These are phyloP conservation scores for Siniperca scherzeri DNA, from an alignment of 2,797 vertebrate species.

Conservation along the genomic window DNA sequence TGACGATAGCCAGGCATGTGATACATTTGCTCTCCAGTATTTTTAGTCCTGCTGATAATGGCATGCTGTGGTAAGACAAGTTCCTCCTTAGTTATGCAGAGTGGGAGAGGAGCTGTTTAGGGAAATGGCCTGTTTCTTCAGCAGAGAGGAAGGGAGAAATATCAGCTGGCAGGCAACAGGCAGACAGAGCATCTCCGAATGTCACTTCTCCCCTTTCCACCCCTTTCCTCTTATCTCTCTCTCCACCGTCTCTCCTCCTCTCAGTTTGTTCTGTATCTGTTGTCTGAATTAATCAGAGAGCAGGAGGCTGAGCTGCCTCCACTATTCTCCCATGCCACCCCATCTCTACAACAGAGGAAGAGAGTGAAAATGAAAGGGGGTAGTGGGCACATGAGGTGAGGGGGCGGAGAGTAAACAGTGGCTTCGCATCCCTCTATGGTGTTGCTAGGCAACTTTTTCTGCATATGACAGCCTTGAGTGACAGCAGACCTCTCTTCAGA, in stretches of 20 bases:
- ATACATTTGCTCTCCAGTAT: conserved; percentile 66
- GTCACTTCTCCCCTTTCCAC: conserved; percentile 39
- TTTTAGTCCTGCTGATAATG: conserved; percentile 77
- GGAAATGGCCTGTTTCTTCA: conserved; percentile 68
- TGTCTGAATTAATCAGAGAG: conserved; percentile 64
- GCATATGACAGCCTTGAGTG: conserved; percentile 78
- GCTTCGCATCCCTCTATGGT: conserved; percentile 67
- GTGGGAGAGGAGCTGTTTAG: conserved; percentile 48
- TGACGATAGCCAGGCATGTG: conserved; percentile 61
- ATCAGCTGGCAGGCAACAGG: conserved; percentile 76
- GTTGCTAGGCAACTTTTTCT: conserved; percentile 85
- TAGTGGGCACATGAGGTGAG: conserved; percentile 65
- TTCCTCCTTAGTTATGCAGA: conserved; percentile 71
- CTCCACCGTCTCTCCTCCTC: conserved; percentile 44
- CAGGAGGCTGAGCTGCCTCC: conserved; percentile 46
- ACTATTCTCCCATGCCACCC: conserved; percentile 58
- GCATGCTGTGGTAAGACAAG: conserved; percentile 58
- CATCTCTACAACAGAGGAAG: conserved; percentile 45
- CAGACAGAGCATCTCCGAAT: conserved; percentile 68
- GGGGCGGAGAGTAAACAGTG: conserved; percentile 74
- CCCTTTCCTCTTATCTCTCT: neutral
- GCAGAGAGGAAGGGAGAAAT: conserved; percentile 60
- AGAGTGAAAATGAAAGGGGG: conserved; percentile 43
- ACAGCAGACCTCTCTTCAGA: conserved; percentile 74
- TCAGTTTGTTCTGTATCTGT: conserved; percentile 64